Conservation (phyloP, 2,888 invertebrate species). For the Phengaris arion region DNA sequence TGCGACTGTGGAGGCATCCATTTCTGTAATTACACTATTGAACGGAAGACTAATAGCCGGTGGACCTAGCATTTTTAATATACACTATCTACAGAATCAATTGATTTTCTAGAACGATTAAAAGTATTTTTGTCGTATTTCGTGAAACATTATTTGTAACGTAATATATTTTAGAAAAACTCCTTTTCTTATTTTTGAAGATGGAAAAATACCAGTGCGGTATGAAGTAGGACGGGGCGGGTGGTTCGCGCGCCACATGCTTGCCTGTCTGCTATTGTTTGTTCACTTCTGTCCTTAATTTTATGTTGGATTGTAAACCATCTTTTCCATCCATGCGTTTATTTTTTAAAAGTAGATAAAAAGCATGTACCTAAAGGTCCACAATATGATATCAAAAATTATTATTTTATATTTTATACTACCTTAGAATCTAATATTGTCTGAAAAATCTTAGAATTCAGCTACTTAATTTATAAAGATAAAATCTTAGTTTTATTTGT, state of each 20-base stretch:
- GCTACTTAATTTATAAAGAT: background rate
- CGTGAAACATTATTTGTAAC: too few species aligned
- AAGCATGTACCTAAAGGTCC: background rate
- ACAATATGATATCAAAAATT: too few species aligned
- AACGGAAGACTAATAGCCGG: conserved; percentile 16
- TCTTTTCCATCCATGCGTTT: too few species aligned
- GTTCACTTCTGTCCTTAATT: too few species aligned
- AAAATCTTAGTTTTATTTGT: conserved; percentile 1
- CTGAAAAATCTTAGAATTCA: background rate
- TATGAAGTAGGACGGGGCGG: too few species aligned
- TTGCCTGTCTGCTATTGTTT: too few species aligned
- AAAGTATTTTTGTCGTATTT: background rate
- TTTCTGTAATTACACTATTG: conserved; percentile 57
- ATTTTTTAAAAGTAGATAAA: too few species aligned
- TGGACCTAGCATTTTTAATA: conserved; percentile 3
- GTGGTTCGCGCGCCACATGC: too few species aligned
- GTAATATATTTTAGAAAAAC: too few species aligned
- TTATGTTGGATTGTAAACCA: too few species aligned
- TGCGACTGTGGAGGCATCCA: conserved; percentile 45
- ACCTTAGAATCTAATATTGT: background rate
- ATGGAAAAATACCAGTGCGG: too few species aligned
- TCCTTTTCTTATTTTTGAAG: too few species aligned
- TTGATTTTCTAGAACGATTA: background rate
- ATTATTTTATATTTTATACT: background rate
- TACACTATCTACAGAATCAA: background rate